Conservation (phyloP, 1,140 invertebrate genomes). For the Lucilia cuprina region DNA sequence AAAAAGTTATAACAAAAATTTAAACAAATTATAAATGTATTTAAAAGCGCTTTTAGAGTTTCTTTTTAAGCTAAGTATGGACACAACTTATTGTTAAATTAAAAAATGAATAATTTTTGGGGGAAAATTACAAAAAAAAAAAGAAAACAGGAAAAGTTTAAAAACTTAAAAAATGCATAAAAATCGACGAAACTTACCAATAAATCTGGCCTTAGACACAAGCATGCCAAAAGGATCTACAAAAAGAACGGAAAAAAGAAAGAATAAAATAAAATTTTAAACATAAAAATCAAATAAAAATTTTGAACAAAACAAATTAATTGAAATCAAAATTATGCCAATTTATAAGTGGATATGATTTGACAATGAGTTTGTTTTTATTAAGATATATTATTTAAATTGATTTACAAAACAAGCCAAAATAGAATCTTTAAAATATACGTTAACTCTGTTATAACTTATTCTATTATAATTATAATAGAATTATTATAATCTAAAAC, state of each 20-base stretch:
- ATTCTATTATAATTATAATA: too few relatives aligned
- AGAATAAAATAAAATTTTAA: constrained; percentile 39
- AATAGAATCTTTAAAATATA: too few relatives aligned
- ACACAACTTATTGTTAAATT: background rate
- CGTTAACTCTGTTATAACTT: too few relatives aligned
- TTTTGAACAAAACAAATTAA: background rate
- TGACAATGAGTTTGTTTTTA: too few relatives aligned
- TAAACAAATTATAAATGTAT: constrained; percentile 16
- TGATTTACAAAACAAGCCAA: too few relatives aligned
- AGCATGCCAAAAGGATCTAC: constrained; percentile 75
- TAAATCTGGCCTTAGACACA: constrained; percentile 74
- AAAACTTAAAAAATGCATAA: constrained; percentile 38
- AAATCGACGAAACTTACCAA: constrained; percentile 67
- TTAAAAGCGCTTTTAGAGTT: background rate
- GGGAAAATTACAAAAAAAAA: too few relatives aligned
- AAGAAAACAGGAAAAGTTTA: background rate
- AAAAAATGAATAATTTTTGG: constrained; percentile 4
- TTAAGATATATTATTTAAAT: too few relatives aligned
- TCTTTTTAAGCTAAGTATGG: background rate
- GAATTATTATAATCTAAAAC: too few relatives aligned
- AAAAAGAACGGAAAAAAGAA: constrained; percentile 52
- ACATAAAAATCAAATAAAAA: constrained; percentile 22
- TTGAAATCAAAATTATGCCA: background rate
- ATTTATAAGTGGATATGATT: background rate
- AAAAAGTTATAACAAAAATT: background rate